Conservation (phyloP, 1,140 invertebrate species). For the Stratiolaelaps scimitus region DNA sequence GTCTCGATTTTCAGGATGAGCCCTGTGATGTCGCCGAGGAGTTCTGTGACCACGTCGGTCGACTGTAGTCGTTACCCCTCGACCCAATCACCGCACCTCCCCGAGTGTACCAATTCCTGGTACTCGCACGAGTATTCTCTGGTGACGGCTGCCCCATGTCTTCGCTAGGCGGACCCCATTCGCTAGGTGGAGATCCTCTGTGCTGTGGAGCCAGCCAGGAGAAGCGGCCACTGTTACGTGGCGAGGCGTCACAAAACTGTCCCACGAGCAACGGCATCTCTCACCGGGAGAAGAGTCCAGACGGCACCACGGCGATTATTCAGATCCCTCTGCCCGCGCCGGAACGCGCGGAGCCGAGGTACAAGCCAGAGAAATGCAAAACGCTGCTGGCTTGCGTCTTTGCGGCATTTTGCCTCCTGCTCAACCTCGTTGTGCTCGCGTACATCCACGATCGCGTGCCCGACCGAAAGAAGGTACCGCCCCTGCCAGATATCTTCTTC, state of each 20-base stretch:
- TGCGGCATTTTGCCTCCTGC: constrained; percentile 42
- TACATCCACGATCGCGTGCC: constrained; percentile 71
- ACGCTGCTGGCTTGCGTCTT: constrained; percentile 48
- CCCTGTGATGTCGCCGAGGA: constrained; percentile 25
- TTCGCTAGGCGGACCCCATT: constrained; percentile 13
- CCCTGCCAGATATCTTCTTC: constrained; percentile 65
- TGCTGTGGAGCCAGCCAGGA: constrained; percentile 24
- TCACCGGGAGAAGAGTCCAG: background rate
- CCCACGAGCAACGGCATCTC: constrained; percentile 11
- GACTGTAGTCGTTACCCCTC: too few relatives aligned
- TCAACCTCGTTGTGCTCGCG: constrained; percentile 52
- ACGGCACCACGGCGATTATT: constrained; percentile 37
- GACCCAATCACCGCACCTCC: too few relatives aligned
- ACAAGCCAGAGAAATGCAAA: constrained; percentile 58
- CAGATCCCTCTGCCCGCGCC: constrained; percentile 49
- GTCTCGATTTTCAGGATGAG: background rate
- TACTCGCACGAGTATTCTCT: too few relatives aligned
- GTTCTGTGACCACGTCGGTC: background rate
- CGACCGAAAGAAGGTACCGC: constrained; percentile 53
- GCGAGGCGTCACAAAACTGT: background rate
- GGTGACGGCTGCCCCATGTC: constrained; percentile 14
- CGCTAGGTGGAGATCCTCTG: constrained; percentile 26
- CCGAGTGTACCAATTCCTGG: too few relatives aligned
- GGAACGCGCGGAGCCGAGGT: constrained; percentile 50
- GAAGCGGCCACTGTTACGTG: constrained; percentile 23